Evolutionary conservation across 1,140 invertebrate species (phyloP), one percentile per base, ranked within the genome.

Genomic region (Musca vetustissima): DNA sequence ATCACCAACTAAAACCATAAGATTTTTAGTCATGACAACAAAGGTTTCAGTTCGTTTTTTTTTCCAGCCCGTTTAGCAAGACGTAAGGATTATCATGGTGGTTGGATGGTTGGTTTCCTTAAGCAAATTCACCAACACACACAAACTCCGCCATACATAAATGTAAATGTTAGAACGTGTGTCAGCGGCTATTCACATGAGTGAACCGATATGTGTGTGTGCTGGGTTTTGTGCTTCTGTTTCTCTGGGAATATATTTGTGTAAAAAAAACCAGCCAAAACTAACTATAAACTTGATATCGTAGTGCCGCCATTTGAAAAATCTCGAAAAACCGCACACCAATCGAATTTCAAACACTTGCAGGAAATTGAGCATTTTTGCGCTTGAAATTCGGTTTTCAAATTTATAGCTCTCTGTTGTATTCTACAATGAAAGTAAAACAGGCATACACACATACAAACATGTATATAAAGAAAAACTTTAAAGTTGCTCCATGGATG

Each of bases 351-450:
- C 57, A 36, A 61, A 61, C 57, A 43, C 57, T 61, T 43, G 36
- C 57, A 61, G 57, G 57, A 61, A 61, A 61, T 61, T 61, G 57
- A 61, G 57, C 57, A 61, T 61, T 61, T 43, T 61, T 61, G 28
- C 57, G 57, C 28, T 61, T 36, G 11, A 36, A 36, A 24, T 19
- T 19, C 21, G 32, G 32, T 36, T 61, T 59, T 15, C 17, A 36
- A 36, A 61, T 61, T 61, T 61, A 61, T 61, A 17, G 53, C 28
- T 61, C 19, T 61, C 17, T 9, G 36, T 43, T 43, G 36, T 43
- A 43, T 43, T 9, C 36, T 43, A 1, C 36, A 43, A 43, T 43
- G 36, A 43, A 43, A 43, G 36, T 43, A 13, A 43, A 32, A 9
- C 28, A 9, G 9, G 11, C 6, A 43, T 11, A 43, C 6, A 13